These are phyloP conservation scores for Grammomys surdaster DNA, from an alignment of 2,113 vertebrate genomes.

Conservation along the genomic window DNA sequence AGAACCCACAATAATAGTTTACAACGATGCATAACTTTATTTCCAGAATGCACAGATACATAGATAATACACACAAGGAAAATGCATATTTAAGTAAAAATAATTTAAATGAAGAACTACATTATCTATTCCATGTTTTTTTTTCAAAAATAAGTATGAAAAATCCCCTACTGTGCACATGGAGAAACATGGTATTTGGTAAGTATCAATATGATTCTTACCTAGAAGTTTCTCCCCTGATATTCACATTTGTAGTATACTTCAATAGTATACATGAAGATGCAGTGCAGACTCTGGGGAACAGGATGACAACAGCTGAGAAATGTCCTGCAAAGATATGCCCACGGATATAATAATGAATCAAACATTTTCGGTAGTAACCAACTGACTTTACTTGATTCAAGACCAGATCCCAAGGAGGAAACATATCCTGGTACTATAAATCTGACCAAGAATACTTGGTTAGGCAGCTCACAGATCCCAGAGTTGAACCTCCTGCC, in stretches of 20 bases:
- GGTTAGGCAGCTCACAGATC: not conserved
- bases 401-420: accelerated
- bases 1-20: not conserved
- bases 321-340: not conserved
- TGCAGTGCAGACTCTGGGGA: too few species aligned
- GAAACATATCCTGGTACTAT: not conserved
- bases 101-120: not conserved
- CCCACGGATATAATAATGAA: not conserved
- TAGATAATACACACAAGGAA: not conserved
- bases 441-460: not conserved
- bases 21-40: not conserved
- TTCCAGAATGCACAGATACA: not conserved
- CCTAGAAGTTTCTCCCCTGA: not conserved
- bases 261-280: not conserved
- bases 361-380: not conserved
- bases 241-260: not conserved
- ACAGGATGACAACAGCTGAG: not conserved
- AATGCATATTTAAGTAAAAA: not conserved
- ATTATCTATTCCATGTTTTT: not conserved
- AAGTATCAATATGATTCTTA: not conserved
- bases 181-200: not conserved
- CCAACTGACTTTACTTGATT: not conserved
- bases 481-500: not conserved
- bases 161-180: not conserved
- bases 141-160: not conserved